Conservation (phyloP, 2,888 invertebrate genomes). For the Gasteruption jaculator region DNA sequence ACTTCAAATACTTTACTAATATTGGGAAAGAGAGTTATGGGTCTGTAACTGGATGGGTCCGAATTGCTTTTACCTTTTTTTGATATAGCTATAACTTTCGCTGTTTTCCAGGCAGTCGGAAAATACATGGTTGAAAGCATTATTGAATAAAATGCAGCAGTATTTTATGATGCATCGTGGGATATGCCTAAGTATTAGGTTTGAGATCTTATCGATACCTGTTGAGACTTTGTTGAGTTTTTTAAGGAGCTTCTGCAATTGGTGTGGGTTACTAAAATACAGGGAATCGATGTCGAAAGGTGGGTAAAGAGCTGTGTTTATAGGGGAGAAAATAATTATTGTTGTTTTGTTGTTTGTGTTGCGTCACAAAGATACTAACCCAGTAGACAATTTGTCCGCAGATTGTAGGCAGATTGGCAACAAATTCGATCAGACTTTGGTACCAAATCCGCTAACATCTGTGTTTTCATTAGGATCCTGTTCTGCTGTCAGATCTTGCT, state of each 20-base stretch:
- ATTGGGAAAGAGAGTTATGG: constrained; percentile 27
- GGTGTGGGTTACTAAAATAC: constrained; percentile 7
- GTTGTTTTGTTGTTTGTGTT: background rate
- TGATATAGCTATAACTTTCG: constrained; percentile 23
- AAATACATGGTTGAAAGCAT: constrained; percentile 28
- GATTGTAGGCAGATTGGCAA: too few relatives aligned
- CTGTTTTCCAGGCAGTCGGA: constrained; percentile 25
- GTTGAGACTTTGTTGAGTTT: constrained; percentile 18
- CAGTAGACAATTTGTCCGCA: too few relatives aligned
- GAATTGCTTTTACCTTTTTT: constrained; percentile 14
- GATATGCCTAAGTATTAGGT: constrained; percentile 12
- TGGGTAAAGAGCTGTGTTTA: constrained; percentile 3
- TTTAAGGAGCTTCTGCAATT: constrained; percentile 11
- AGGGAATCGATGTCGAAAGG: too few relatives aligned
- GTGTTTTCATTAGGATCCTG: too few relatives aligned
- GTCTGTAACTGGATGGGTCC: constrained; percentile 21
- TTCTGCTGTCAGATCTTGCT: too few relatives aligned
- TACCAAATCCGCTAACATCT: too few relatives aligned
- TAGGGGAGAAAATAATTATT: background rate
- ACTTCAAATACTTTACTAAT: constrained; percentile 28
- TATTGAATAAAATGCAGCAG: constrained; percentile 18
- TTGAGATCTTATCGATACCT: constrained; percentile 16
- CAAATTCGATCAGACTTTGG: too few relatives aligned
- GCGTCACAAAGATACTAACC: too few relatives aligned
- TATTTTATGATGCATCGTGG: background rate